Conservation (phyloP, 2,888 invertebrate genomes). For the Ophraella communa region DNA sequence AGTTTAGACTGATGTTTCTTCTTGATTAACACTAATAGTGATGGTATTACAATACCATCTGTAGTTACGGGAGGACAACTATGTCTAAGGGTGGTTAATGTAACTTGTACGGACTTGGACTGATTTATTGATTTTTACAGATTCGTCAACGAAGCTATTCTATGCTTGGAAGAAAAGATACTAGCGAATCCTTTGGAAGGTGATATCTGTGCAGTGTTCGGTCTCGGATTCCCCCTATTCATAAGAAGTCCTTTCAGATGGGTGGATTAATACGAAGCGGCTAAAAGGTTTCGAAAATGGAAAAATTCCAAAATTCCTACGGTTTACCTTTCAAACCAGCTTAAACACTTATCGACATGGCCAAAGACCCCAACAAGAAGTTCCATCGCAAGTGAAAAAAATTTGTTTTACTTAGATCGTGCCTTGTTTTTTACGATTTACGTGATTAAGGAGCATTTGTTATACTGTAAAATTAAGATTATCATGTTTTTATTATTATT, state of each 20-base stretch:
- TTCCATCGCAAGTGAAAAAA: slow-evolving; percentile 67
- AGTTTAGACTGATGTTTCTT: no score
- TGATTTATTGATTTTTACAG: no score
- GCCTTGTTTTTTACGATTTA: neutral
- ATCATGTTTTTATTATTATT: neutral
- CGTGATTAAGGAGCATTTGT: neutral
- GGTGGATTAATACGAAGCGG: slow-evolving; percentile 93
- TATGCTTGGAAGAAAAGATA: slow-evolving; percentile 96
- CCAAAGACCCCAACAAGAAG: slow-evolving; percentile 87
- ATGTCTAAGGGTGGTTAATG: no score
- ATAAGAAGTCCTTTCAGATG: slow-evolving; percentile 90
- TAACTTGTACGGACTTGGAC: no score
- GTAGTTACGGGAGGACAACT: no score
- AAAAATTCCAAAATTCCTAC: slow-evolving; percentile 81
- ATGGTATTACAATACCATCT: no score
- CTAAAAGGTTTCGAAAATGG: slow-evolving; percentile 88
- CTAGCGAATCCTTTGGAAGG: slow-evolving; percentile 94
- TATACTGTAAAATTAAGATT: neutral
- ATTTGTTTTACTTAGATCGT: neutral
- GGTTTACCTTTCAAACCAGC: slow-evolving; percentile 93
- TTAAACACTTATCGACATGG: slow-evolving; percentile 91
- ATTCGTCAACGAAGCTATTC: slow-evolving; percentile 96
- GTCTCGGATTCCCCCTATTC: slow-evolving; percentile 98
- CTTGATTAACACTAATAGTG: no score
- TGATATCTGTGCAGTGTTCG: slow-evolving; percentile 98